Evolutionary conservation across 2,113 vertebrate species (phyloP), one percentile per base, ranked within the genome.

Genomic region (Parotia lawesii): DNA sequence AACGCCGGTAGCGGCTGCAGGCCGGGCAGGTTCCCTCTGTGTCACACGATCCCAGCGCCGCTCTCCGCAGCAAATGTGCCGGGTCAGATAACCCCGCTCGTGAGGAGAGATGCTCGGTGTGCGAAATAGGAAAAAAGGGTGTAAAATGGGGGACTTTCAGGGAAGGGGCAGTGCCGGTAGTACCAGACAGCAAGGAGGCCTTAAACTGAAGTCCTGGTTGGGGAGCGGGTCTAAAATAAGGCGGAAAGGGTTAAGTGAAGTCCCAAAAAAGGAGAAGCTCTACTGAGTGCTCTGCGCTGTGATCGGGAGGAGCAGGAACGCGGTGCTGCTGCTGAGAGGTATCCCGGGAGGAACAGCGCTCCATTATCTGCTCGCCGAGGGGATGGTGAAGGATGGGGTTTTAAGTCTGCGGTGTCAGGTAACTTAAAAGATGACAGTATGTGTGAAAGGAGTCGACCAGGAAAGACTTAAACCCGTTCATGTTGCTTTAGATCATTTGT

Each of bases 371-470:
- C 17, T 40, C 7, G 3, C 15, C 15, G 1, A 4, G 29, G 24
- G 31, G 6, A 22, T 18, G 5, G 15, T 6, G 5, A 7, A 50
- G 42, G 21, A 4, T 6, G 7, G 27, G 8, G 12, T 0, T 47
- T 33, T 8, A 16, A 20, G 10, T 28, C 21, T 44, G n/a, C 4
- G 0, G 21, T 29, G 31, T 40, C 61, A 10, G 8, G 4, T 50
- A 15, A 27, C 15, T 24, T 61, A 14, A 4, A 18, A 18, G 9
- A n/a, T 74, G 61, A 47, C 9, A 4, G 7, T 31, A 10, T 22
- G 38, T 21, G 5, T 38, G 65, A 50, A 69, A 47, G 10, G 24
- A 73, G 38, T n/a, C 47, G 37, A 4, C 20, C 28, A 25, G 8
- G 23, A 77, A 89, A 40, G 27, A 24, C 27, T 80, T 54, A 29